A percentile compares a stretch with the other conserved stretches of the same genome.
Evolutionary conservation across 2,113 vertebrate genomes (phyloP).

Genomic region (Ailuropoda melanoleuca): DNA sequence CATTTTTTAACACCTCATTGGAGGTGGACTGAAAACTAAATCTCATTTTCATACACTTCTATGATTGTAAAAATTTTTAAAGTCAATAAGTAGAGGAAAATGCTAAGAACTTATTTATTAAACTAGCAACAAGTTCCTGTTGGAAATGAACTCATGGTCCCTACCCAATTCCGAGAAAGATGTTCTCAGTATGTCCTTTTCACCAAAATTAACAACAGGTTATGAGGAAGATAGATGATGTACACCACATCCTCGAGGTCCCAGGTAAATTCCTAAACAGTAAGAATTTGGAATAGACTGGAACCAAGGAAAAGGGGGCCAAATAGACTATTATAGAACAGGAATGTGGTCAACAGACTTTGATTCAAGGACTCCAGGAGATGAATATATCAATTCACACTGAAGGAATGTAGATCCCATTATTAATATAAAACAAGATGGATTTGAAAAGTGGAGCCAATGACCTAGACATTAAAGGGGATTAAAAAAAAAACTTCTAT

Average conservation of each 20-base stretch:
- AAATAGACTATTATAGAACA: neutral
- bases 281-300: neutral
- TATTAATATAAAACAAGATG: neutral
- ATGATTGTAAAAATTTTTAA: neutral
- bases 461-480: neutral
- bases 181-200: neutral
- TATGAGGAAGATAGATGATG: neutral
- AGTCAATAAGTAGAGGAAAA: neutral
- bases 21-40: neutral
- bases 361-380: neutral
- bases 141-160: neutral
- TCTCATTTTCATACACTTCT: neutral
- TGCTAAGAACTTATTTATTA: neutral
- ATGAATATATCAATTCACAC: neutral
- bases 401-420: neutral
- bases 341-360: neutral
- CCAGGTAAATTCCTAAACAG: neutral
- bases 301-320: neutral
- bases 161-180: neutral
- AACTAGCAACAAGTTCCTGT: neutral
- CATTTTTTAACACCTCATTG: neutral
- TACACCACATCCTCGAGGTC: neutral
- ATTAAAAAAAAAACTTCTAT: neutral
- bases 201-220: neutral
- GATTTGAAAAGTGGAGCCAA: neutral